Conservation (phyloP, 2,797 vertebrate genomes). For the Lepilemur ruficaudatus region DNA sequence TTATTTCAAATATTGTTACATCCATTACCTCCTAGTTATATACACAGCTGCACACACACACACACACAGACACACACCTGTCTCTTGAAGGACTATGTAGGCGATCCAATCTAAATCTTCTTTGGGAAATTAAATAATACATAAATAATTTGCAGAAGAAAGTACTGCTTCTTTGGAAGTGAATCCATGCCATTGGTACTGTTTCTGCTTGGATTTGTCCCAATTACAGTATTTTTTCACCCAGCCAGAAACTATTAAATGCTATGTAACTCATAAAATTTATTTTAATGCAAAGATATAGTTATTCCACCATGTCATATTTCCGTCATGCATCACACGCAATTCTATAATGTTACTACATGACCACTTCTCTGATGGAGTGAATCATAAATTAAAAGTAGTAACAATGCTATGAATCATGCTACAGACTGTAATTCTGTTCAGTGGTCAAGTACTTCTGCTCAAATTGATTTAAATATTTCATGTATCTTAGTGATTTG, state of each 20-base stretch:
- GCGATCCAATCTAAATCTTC: neutral
- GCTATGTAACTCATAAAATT: neutral
- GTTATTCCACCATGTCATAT: neutral
- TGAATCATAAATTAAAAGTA: constrained; percentile 59
- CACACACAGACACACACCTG: rapidly evolving
- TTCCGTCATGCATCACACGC: constrained; percentile 11
- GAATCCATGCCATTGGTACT: neutral
- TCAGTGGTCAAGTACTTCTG: constrained; percentile 41
- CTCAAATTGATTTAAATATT: constrained; percentile 50
- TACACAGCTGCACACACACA: neutral
- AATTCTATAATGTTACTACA: constrained; percentile 57
- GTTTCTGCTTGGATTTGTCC: neutral
- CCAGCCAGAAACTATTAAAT: neutral
- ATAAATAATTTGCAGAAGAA: neutral
- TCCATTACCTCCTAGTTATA: neutral
- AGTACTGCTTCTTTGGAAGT: neutral
- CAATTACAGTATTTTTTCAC: neutral
- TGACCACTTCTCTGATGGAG: constrained; percentile 52
- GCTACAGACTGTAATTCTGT: constrained; percentile 63
- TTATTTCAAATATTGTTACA: neutral
- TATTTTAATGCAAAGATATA: constrained; percentile 18
- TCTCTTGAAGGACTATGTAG: neutral
- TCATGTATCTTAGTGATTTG: constrained; percentile 17
- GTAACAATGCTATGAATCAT: constrained; percentile 64
- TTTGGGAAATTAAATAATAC: neutral